Evolutionary conservation across 2,797 vertebrate species (phyloP), one percentile per base, ranked within the genome.

Genomic region (Vultur gryphus): DNA sequence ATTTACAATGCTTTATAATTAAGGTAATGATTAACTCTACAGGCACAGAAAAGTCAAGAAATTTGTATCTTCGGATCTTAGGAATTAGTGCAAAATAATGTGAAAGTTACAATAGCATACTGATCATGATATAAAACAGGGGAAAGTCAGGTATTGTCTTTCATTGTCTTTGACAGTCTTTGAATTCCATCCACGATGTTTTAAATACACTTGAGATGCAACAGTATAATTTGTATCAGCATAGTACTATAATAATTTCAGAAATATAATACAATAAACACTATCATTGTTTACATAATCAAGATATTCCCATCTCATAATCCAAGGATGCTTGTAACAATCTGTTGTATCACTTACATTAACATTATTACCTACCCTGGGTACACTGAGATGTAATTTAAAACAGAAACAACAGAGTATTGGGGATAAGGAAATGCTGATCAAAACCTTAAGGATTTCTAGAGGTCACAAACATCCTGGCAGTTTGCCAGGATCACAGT

Each of bases 271-370:
- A 76, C 89, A 87, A 80, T 94, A 33, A 94, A 75, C 55, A 85
- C 61, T 41, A 13, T 66, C 17, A 55, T 71, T 92, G 91, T 65
- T 93, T 94, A 76, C 65, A 89, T 89, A 92, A 90, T 90, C 82
- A 91, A 94, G 65, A 81, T 92, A 94, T 83, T 93, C 83, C 54
- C 44, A 57, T 67, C 78, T 91, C 70, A 89, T 96, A 77, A 97
- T 80, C 78, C 89, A 87, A 87, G 75, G 67, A 95, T 94, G 75
- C 57, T 89, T 93, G 75, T 89, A 81, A 89, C 79, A 92, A 46
- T 96, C 91, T 98, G 88, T 88, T 93, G 41, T 85, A 77, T 91
- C 79, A 57, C 66, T 96, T 91, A 86, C 81, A 73, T 67, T 95
- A 96, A 72, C 91, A 71, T 88, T 94, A 89, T 83, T 76, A 92